Conservation (phyloP, 2,888 invertebrate species). For the Latrodectus elegans region DNA sequence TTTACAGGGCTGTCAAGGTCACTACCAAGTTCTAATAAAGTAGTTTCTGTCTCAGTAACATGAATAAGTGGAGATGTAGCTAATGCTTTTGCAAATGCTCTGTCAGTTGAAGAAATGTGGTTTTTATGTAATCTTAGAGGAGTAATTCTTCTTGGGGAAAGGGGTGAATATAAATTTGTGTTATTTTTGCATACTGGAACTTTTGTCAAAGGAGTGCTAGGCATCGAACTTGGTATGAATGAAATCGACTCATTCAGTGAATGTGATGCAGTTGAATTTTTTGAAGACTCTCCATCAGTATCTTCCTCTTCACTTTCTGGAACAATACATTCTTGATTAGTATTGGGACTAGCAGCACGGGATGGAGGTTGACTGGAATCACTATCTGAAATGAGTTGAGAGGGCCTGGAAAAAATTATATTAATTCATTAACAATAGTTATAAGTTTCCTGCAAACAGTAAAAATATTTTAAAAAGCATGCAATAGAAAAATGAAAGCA, state of each 20-base stretch:
- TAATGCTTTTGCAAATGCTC: slow-evolving; percentile 27
- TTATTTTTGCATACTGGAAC: background rate
- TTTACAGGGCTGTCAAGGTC: background rate
- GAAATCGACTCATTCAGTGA: background rate
- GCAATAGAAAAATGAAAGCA: too few relatives aligned
- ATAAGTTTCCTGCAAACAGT: too few relatives aligned
- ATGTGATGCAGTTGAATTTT: background rate
- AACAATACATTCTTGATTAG: background rate
- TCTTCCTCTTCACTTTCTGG: background rate
- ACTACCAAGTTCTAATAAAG: background rate
- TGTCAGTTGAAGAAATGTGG: background rate
- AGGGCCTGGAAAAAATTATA: background rate
- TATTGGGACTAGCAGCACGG: background rate
- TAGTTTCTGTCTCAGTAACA: background rate
- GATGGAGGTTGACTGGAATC: background rate
- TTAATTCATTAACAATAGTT: too few relatives aligned
- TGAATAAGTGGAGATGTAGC: slow-evolving; percentile 25
- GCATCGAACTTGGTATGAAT: background rate
- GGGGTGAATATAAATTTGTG: background rate
- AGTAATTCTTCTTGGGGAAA: slow-evolving; percentile 21
- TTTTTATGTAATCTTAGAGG: slow-evolving; percentile 30
- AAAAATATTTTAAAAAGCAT: too few relatives aligned
- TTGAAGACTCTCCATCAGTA: background rate
- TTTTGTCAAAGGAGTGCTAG: background rate
- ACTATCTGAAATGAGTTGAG: background rate